Evolutionary conservation across 2,888 invertebrate genomes (phyloP).

Genomic region (Odontomyia ornata): DNA sequence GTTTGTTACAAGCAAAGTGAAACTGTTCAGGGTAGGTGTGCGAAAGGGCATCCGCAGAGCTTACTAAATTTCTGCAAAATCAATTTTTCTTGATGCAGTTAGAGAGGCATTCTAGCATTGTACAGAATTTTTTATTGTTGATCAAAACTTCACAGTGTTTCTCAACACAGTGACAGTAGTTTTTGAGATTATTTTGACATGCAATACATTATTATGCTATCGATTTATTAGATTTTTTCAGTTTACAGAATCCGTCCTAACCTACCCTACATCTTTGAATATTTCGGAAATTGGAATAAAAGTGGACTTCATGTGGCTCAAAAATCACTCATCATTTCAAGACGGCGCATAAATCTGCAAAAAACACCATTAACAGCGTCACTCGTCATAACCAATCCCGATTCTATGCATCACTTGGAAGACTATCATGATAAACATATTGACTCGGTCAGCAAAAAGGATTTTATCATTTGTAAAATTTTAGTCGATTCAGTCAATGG

Average conservation of each 20-base stretch:
- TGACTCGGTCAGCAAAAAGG: constrained; percentile 73
- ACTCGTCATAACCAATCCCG: constrained; percentile 60
- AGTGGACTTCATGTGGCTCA: constrained; percentile 26
- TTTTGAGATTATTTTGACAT: too few species aligned
- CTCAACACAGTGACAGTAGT: too few species aligned
- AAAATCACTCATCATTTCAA: constrained; percentile 45
- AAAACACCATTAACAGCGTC: constrained; percentile 55
- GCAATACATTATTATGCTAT: too few species aligned
- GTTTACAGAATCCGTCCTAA: constrained; percentile 43
- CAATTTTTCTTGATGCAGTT: too few species aligned
- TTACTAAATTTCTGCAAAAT: too few species aligned
- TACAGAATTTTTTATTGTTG: too few species aligned
- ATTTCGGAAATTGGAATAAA: constrained; percentile 38
- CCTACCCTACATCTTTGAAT: constrained; percentile 21
- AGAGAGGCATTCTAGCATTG: too few species aligned
- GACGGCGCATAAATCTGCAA: constrained; percentile 55
- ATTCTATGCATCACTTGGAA: constrained; percentile 63
- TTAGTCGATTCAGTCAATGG: constrained; percentile 69
- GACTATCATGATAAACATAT: constrained; percentile 64
- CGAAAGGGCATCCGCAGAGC: too few species aligned
- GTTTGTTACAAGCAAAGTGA: too few species aligned
- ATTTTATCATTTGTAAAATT: constrained; percentile 69
- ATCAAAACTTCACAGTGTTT: too few species aligned
- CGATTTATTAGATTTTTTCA: too few species aligned
- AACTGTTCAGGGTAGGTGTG: too few species aligned